Evolutionary conservation across 53 echinoderm and acorn worm genomes (phyloP).

Genomic region (Paelopatides confundens): DNA sequence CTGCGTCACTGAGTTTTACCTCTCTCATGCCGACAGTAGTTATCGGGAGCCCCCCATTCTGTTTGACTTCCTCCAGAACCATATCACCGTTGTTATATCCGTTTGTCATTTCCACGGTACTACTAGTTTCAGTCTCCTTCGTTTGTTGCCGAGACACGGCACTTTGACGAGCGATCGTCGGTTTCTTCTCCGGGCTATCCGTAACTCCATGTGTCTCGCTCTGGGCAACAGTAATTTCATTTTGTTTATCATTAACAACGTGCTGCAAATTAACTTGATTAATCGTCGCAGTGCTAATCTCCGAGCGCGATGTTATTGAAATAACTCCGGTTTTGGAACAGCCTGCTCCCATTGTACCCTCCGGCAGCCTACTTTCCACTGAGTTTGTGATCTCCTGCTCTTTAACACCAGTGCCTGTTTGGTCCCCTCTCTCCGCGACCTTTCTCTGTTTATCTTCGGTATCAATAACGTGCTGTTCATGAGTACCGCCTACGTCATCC

Average conservation of each 20-base stretch:
- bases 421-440: background rate
- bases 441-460: conserved; percentile 24
- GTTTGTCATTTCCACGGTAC: conserved; percentile 4
- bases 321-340: conserved; percentile 59
- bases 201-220: conserved; percentile 31
- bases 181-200: conserved; percentile 36
- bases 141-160: conserved; percentile 1
- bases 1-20: no score
- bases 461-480: conserved; percentile 32
- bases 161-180: conserved; percentile 27
- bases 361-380: background rate
- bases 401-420: background rate
- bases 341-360: conserved; percentile 63
- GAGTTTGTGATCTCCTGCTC: conserved; percentile 7
- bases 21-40: background rate
- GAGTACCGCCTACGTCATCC: conserved; percentile 31
- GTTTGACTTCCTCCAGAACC: conserved; percentile 10
- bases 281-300: conserved; percentile 56
- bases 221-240: conserved; percentile 37
- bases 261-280: conserved; percentile 53
- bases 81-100: background rate
- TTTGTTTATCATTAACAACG: conserved; percentile 37
- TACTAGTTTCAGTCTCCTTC: background rate
- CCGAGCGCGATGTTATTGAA: conserved; percentile 49
- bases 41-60: conserved; percentile 56